These are phyloP conservation scores for Myrmecobius fasciatus DNA, from an alignment of 2,113 vertebrate species.

Conservation along the genomic window DNA sequence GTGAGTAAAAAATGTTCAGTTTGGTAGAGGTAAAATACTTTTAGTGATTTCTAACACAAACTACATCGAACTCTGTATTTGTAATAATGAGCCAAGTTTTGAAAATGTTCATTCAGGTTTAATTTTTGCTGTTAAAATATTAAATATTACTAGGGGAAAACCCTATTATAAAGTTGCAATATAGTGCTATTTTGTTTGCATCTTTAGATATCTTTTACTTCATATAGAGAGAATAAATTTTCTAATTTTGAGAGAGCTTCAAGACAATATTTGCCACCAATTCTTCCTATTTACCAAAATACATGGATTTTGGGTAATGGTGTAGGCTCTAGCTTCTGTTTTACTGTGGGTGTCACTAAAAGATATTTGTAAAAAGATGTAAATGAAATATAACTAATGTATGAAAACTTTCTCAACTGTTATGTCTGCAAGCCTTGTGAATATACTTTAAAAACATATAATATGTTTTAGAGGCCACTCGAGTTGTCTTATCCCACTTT, in stretches of 20 bases:
- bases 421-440: constrained; percentile 2
- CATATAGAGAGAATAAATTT: background rate
- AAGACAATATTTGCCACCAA: constrained; percentile 10
- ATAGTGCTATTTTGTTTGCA: background rate
- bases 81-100: constrained; percentile 8
- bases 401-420: constrained; percentile 21
- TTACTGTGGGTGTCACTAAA: constrained; percentile 24
- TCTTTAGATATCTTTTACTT: constrained; percentile 36
- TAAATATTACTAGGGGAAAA: constrained; percentile 46
- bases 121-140: constrained; percentile 11
- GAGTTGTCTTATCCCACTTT: constrained; percentile 16
- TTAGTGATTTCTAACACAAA: constrained; percentile 17
- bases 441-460: constrained; percentile 33
- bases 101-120: constrained; percentile 36
- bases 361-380: background rate
- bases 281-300: constrained; percentile 23
- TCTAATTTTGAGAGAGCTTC: constrained; percentile 33
- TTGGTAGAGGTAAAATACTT: constrained; percentile 32
- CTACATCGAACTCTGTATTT: background rate
- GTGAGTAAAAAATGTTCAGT: constrained; percentile 21
- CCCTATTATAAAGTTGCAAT: background rate
- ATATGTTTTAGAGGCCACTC: background rate
- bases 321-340: constrained; percentile 23
- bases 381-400: constrained; percentile 49
- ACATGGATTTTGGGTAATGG: background rate